Base-by-base conservation (phyloP, 2,888 invertebrate genomes). In the Leucoma salicis region DNA sequence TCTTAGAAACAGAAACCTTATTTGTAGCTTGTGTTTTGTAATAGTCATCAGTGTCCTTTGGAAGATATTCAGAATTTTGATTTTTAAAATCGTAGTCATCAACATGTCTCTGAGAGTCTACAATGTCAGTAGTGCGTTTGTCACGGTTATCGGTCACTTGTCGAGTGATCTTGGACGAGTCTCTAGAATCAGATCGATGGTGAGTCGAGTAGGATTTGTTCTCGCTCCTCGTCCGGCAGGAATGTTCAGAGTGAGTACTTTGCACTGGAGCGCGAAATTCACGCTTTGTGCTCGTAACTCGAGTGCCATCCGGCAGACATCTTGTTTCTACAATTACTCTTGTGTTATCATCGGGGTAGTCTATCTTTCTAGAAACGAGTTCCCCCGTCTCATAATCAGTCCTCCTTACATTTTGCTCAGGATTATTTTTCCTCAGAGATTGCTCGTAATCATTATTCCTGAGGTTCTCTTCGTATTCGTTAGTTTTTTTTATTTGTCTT, bases 271-370 rank as follows among this genome's bases (percentile, higher is more conserved):
- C 82, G n/a, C 82, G 78, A 24, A 92, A 93, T 68, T 94, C 94
- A 25, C 93, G 92, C 31, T 91, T 91, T 13, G 93, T 93, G 46
- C 93, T 93, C n/a, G 93, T 94, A 0, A 94, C 91, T 29, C 90
- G 90, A 1, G 92, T 92, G 11, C 94, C 94, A 63, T 93, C 94
- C 0, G 92, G 92, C 29, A 93, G 75, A 34, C 92, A 91, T 55
- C 92, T 91, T 0, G 93, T 94, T 59, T 94, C 94, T 10, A 92
- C 92, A 5, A 92, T 91, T 50, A 93, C 91, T 79, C 92, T 92
- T 31, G 93, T 92, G 73, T 92, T 92, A 44, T 93, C 91, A 69
- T 94, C 93, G 35, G 92, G 91, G 73, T 93, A 91, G 59, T 92
- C 91, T 38, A 92, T 83, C 43, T 91, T 91, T 41, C 90, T 88